Base-by-base conservation (phyloP, 2,797 vertebrate species). In the Anableps anableps region DNA sequence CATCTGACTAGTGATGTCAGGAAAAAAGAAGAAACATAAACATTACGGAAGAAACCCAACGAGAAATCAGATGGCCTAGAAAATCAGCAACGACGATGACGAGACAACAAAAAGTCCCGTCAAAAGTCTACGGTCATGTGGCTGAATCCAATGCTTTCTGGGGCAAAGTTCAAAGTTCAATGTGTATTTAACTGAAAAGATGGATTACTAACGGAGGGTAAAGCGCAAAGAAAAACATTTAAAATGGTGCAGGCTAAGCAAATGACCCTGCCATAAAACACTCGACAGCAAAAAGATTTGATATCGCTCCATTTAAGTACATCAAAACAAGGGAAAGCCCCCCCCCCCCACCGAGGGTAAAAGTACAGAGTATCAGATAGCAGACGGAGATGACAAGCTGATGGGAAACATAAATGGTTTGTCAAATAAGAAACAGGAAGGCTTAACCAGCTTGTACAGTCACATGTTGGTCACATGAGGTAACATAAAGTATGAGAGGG, bases 81-180 rank as follows among this genome's bases (percentile, higher is more conserved):
- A 84, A 84, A 81, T 78, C n/a, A 77, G 62, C 71, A 77, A 71
- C 75, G 19, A 50, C 0, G 0, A 80, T 74, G 85, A 80, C 10
- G 1, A 74, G n/a, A 47, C 50, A 31, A 75, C 36, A 2, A 83
- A 86, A 89, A 90, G 71, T 79, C 74, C 71, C 74, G n/a, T 83
- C n/a, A n/a, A n/a, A n/a, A n/a, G n/a, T 78, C 79, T 75, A 81
- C 80, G 74, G 84, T 91, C 90, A 91, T 84, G 86, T 88, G 90
- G 72, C 71, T 71, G 53, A 36, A 72, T 83, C 85, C 84, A 83
- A 81, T 86, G 88, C 78, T 73, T 83, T 19, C 34, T 80, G 74
- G 64, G 87, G 80, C 77, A n/a, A 21, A 74, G 90, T 83, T 86
- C 88, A 91, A 88, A 88, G 90, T 88, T 79, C 87, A 80, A 41